These are phyloP conservation scores for Plecotus auritus DNA, from an alignment of 2,113 vertebrate genomes.

Conservation along the genomic window DNA sequence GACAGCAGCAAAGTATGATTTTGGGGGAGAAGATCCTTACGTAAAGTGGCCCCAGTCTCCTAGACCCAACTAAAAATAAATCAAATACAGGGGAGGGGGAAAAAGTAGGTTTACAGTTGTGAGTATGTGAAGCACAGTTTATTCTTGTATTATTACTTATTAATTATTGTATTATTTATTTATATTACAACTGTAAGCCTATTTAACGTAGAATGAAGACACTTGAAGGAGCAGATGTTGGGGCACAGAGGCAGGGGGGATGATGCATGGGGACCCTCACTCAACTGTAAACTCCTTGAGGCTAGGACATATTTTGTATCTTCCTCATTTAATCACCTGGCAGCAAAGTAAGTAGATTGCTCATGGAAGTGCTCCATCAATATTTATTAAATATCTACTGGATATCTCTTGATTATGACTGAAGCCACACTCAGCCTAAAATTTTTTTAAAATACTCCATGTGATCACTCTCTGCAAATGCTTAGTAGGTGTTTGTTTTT, in stretches of 20 bases:
- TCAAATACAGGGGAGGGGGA: neutral
- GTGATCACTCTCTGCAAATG: neutral
- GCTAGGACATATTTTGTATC: neutral
- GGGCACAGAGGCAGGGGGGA: neutral
- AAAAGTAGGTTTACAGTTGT: neutral
- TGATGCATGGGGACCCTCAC: neutral
- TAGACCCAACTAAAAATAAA: neutral
- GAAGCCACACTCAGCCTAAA: neutral
- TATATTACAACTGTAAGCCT: neutral
- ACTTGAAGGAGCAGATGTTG: neutral
- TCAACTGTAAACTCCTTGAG: neutral
- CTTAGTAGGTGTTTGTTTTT: neutral
- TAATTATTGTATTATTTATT: neutral
- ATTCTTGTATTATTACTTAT: neutral
- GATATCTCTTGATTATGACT: neutral
- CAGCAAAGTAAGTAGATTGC: neutral
- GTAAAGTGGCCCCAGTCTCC: neutral
- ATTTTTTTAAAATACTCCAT: neutral
- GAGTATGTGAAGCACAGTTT: neutral
- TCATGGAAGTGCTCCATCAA: neutral
- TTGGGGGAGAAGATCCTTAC: neutral
- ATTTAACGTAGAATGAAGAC: accelerated
- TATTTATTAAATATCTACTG: neutral
- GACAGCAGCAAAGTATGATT: neutral
- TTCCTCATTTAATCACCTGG: constrained; percentile 9